Evolutionary conservation across 2,797 vertebrate genomes (phyloP).

Genomic region (Sebastes hubbsi): DNA sequence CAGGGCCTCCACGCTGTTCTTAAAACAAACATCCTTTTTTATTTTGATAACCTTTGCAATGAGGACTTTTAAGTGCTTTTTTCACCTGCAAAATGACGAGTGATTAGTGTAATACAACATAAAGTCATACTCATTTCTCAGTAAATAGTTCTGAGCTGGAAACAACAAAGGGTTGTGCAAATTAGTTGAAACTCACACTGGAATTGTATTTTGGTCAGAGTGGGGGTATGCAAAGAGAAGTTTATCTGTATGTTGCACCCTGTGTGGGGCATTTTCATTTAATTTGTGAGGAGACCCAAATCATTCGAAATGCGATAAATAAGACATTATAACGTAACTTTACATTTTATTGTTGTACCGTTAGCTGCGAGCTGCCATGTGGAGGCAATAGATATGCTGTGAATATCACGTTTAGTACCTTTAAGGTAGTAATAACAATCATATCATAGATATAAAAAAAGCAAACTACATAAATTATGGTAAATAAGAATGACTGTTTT

Average conservation of each 20-base stretch:
- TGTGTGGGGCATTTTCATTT: background rate
- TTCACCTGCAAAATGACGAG: background rate
- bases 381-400: background rate
- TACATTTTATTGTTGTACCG: no score
- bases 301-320: background rate
- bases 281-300: background rate
- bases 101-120: background rate
- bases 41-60: background rate
- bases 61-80: background rate
- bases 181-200: background rate
- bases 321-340: background rate
- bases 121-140: background rate
- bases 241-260: background rate
- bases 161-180: background rate
- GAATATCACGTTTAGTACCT: background rate
- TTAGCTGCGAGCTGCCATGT: background rate
- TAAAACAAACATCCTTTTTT: constrained; percentile 17
- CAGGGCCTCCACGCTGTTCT: background rate
- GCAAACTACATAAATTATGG: background rate
- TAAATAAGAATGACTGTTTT: background rate
- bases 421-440: background rate
- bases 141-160: background rate
- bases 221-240: background rate
- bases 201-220: background rate
- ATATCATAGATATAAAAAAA: background rate